Conservation (phyloP, 2,113 vertebrate species). For the Cephalopterus ornatus region DNA sequence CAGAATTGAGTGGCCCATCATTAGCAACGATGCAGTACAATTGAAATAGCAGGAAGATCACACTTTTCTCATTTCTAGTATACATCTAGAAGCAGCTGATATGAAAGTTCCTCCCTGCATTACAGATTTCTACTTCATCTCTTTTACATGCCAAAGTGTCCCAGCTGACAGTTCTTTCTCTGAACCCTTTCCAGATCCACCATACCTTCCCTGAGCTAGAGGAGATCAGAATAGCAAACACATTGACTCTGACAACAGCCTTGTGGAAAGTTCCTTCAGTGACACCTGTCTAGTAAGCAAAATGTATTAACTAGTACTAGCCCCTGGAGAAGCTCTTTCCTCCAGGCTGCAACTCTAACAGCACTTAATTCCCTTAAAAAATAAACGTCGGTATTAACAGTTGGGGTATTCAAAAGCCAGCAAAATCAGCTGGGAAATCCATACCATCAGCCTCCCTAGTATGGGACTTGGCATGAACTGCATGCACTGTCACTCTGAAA, state of each 20-base stretch:
- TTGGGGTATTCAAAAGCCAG: background rate
- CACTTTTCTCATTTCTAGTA: background rate
- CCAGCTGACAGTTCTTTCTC: background rate
- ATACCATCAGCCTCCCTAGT: background rate
- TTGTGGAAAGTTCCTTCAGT: background rate
- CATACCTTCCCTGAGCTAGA: background rate
- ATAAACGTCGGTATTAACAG: background rate
- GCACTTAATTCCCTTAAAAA: conserved; percentile 22
- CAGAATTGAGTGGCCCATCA: background rate
- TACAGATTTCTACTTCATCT: background rate
- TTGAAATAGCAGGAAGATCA: background rate
- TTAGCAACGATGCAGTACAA: background rate
- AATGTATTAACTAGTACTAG: background rate
- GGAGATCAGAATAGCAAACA: background rate
- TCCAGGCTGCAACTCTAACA: background rate
- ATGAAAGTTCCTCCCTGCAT: background rate
- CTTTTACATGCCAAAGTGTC: background rate
- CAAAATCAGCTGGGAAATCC: conserved; percentile 25
- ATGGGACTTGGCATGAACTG: background rate
- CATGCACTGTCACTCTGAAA: background rate
- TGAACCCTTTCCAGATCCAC: background rate
- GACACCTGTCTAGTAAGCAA: background rate
- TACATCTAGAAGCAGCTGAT: background rate
- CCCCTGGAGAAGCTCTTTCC: background rate
- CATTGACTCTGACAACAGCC: background rate